Percentiles rank a stretch among this genome's conserved stretches.
Conservation (phyloP, 2,113 vertebrate species). For the Pundamilia nyererei region DNA sequence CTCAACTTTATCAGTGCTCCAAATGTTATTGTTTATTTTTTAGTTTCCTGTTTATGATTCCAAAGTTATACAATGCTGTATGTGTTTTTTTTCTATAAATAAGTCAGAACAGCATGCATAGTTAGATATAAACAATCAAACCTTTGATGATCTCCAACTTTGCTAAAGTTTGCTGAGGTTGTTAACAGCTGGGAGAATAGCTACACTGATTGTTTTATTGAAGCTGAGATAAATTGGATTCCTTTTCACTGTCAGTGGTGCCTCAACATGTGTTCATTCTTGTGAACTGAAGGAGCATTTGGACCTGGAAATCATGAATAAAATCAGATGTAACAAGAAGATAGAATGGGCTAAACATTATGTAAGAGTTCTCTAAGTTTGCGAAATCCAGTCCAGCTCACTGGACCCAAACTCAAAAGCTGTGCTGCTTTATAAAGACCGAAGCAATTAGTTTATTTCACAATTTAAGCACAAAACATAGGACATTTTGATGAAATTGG, state of each 20-base stretch:
- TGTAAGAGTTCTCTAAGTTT: not conserved
- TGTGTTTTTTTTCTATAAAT: not conserved
- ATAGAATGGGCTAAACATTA: not conserved
- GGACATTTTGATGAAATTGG: not conserved
- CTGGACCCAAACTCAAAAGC: not conserved
- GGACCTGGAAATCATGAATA: not conserved
- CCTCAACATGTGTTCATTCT: not conserved
- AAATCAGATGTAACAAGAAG: not conserved
- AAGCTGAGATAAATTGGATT: not conserved
- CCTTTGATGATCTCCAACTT: not conserved
- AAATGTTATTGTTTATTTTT: not conserved
- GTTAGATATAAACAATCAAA: not conserved
- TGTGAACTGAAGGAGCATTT: not conserved
- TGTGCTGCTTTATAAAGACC: not conserved
- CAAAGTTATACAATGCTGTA: not conserved
- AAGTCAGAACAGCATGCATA: not conserved
- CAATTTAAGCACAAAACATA: not conserved
- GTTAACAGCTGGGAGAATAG: not conserved
- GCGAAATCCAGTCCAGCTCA: not conserved
- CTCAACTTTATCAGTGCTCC: not conserved
- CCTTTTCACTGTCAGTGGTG: not conserved
- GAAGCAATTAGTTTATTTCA: not conserved
- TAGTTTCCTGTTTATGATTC: not conserved
- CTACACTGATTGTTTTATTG: not conserved
- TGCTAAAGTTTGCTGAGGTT: not conserved